Evolutionary conservation across 2,888 invertebrate genomes (phyloP).

Genomic region (Eupithecia subfuscata): DNA sequence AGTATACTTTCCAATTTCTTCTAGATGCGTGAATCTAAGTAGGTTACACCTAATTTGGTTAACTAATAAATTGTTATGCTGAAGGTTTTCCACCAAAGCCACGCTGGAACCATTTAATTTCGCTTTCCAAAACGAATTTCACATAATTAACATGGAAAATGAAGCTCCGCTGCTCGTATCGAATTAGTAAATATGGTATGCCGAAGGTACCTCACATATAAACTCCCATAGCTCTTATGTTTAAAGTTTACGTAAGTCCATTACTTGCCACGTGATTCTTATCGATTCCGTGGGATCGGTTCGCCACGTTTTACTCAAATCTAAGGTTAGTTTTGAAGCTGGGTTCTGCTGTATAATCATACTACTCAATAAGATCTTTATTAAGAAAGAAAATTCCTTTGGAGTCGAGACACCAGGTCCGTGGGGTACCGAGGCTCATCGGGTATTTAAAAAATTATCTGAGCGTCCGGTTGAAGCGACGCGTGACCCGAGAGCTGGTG

Average conservation of each 20-base stretch:
- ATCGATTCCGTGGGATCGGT: slow-evolving; percentile 70
- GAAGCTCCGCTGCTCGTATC: slow-evolving; percentile 34
- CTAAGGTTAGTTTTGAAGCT: neutral
- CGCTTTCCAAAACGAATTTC: slow-evolving; percentile 26
- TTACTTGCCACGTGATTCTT: slow-evolving; percentile 65
- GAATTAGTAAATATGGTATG: slow-evolving; percentile 40
- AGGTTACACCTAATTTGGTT: neutral
- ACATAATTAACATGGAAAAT: slow-evolving; percentile 22
- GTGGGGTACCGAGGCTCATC: too few relatives aligned
- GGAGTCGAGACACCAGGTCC: too few relatives aligned
- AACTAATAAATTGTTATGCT: neutral
- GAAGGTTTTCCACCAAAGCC: neutral
- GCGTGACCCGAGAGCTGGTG: too few relatives aligned
- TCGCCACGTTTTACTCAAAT: slow-evolving; percentile 59
- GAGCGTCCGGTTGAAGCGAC: too few relatives aligned
- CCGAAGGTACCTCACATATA: slow-evolving; percentile 5
- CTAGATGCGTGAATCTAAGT: too few relatives aligned
- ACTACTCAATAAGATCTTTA: neutral
- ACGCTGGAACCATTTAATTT: neutral
- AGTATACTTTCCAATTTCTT: neutral
- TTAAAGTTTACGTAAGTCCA: slow-evolving; percentile 50
- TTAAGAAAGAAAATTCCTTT: too few relatives aligned
- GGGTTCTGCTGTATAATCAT: slow-evolving; percentile 13
- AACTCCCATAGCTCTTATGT: slow-evolving; percentile 19
- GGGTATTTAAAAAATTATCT: too few relatives aligned